These are phyloP conservation scores for Picus viridis DNA, from an alignment of 2,797 vertebrate species.

Conservation along the genomic window DNA sequence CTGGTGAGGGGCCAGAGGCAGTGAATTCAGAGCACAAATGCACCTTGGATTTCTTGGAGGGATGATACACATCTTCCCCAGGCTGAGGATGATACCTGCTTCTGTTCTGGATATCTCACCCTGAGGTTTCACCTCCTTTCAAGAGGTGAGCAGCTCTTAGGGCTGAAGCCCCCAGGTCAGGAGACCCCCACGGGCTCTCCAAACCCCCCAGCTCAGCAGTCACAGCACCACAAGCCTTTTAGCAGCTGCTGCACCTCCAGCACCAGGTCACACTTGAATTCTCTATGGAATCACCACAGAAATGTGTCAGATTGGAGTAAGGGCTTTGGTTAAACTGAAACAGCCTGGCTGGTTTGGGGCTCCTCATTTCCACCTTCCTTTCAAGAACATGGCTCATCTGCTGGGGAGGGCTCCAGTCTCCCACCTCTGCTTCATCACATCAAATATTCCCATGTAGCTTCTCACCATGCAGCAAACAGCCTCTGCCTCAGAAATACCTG, in stretches of 20 bases:
- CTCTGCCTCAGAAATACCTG: background rate
- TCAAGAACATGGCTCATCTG: background rate
- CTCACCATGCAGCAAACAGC: background rate
- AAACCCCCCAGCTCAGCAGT: background rate
- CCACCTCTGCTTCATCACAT: background rate
- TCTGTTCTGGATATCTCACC: background rate
- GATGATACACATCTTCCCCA: accelerated
- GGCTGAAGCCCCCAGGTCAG: background rate
- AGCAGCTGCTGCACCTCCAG: background rate
- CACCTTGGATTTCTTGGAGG: background rate
- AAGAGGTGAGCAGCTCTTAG: background rate
- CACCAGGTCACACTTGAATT: background rate
- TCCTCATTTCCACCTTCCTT: background rate
- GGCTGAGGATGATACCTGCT: background rate
- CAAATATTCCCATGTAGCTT: background rate
- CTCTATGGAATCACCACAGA: background rate
- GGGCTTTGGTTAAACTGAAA: background rate
- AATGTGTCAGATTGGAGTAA: background rate
- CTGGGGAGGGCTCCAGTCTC: background rate
- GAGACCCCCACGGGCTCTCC: background rate
- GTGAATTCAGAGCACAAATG: background rate
- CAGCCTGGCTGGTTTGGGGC: background rate
- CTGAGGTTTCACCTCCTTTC: background rate
- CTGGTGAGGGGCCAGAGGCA: too few species aligned
- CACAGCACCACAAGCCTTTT: background rate